Percentiles rank a stretch among this genome's conserved stretches.
phyloP scores from a whole-genome alignment of 2,888 invertebrate genomes.

The Scaptodrosophila latifasciaeformis region DNA sequence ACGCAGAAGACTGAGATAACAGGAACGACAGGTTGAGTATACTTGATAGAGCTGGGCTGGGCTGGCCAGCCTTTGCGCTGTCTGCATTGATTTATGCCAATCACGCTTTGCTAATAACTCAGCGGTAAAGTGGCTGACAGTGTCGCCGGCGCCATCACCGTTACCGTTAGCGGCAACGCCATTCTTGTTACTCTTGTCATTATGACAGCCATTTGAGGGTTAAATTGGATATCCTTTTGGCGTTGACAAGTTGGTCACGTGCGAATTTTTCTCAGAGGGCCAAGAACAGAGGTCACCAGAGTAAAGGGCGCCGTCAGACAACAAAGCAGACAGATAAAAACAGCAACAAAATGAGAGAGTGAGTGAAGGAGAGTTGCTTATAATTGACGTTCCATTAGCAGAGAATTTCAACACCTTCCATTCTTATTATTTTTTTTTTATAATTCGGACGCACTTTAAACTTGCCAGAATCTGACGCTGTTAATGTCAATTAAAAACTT shows the following conservation, averaged over 20 bases:
- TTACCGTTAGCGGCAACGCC: slow-evolving; percentile 10
- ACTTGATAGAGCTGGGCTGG: no score
- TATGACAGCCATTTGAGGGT: slow-evolving; percentile 69
- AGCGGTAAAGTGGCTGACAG: slow-evolving; percentile 41
- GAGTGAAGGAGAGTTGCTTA: slow-evolving; percentile 26
- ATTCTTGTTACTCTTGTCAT: slow-evolving; percentile 45
- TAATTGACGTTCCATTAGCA: slow-evolving; percentile 67
- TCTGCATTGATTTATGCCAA: slow-evolving; percentile 68
- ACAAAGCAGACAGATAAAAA: no score
- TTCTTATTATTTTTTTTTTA: slow-evolving; percentile 40
- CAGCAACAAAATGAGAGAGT: no score
- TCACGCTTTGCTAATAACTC: slow-evolving; percentile 70
- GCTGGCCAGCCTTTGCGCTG: no score
- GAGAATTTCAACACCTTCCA: slow-evolving; percentile 15
- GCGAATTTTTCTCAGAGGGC: slow-evolving; percentile 23
- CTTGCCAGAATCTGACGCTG: slow-evolving; percentile 1
- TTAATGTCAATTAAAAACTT: no score
- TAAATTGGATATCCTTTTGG: slow-evolving; percentile 66
- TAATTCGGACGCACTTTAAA: slow-evolving; percentile 24
- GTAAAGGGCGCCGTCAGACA: no score
- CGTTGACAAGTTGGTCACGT: slow-evolving; percentile 68
- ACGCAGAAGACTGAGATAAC: no score
- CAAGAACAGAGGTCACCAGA: no score
- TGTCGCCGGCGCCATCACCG: slow-evolving; percentile 31
- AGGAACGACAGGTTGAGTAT: no score